Evolutionary conservation across 2,113 vertebrate species (phyloP).

Genomic region (Rana temporaria): DNA sequence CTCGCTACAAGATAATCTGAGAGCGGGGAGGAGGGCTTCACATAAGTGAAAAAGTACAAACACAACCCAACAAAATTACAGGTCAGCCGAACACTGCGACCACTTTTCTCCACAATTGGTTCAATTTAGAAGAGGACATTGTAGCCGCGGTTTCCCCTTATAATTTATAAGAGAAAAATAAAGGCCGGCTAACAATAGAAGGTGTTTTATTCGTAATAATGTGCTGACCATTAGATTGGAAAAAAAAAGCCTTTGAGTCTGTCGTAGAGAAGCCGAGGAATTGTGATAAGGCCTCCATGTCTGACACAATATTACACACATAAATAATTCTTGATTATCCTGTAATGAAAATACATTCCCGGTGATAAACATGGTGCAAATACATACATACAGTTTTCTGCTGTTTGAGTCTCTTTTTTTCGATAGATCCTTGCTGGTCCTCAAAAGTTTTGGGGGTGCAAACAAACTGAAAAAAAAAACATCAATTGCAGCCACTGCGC

Average conservation of each 20-base stretch:
- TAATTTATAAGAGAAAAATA: conserved; percentile 20
- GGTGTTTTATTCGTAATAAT: neutral
- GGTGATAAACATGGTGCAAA: no score
- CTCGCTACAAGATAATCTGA: conserved; percentile 13
- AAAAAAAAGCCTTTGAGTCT: neutral
- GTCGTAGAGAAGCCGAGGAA: neutral
- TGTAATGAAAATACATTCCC: no score
- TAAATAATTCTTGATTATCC: no score
- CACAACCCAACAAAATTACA: conserved; percentile 27
- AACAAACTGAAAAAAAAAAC: no score
- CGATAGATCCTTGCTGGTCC: no score
- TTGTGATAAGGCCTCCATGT: no score
- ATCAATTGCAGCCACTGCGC: no score
- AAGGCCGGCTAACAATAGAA: neutral
- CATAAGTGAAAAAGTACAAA: conserved; percentile 18
- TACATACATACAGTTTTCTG: no score
- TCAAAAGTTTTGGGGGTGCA: no score
- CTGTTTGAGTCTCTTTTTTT: no score
- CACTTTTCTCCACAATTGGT: conserved; percentile 10
- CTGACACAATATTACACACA: no score
- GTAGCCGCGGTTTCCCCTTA: neutral
- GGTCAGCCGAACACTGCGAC: conserved; percentile 19
- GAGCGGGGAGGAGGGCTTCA: conserved; percentile 6
- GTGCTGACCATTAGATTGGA: neutral
- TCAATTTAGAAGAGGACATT: conserved; percentile 27